Base-by-base conservation (phyloP, 2,888 invertebrate genomes). In the Unio delphinus region DNA sequence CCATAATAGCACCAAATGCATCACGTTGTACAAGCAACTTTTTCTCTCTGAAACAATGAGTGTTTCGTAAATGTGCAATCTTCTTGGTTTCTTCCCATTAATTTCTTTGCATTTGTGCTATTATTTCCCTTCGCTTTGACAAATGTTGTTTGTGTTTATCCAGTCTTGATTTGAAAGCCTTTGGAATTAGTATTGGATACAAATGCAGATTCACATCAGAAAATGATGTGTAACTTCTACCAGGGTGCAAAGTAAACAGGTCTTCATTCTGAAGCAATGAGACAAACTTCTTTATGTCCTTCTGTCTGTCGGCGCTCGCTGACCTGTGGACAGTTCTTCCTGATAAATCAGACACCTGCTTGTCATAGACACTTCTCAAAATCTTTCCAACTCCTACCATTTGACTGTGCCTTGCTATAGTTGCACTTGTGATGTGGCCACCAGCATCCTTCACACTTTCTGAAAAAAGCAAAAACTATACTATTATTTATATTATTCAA, bases 321-420 rank as follows among this genome's bases (percentile, higher is more conserved):
- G 54, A 28, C 55, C 26, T 64, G 17, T 68, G 68, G 11, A 54
- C 54, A 3, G n/a, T 18, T 26, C 61, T 60, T 55, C 59, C 56
- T 23, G 56, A 18, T 28, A 55, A 23, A 23, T 59, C 67, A 17
- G 68, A 62, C n/a, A 70, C 58, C n/a, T 70, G 61, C 15, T 64
- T 57, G 23, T 69, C 70, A 67, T 70, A 74, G 5, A 68, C 59
- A n/a, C 55, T 57, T 26, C 28, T 62, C 54, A 74, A 18, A 4
- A 57, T 56, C 55, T 74, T 66, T 45, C 69, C 69, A 20, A 72
- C 23, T 28, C 74, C 74, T 56, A 74, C 58, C 72, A 76, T 76
- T 54, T 74, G 65, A 62, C 76, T 74, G 63, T 76, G 74, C 54
- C 76, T 55, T 17, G 67, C 74, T 56, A 76, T 65, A 18, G 76